These are phyloP conservation scores for Porites divaricata DNA, from an alignment of 92 coral and sea anemone genomes.

Conservation along the genomic window DNA sequence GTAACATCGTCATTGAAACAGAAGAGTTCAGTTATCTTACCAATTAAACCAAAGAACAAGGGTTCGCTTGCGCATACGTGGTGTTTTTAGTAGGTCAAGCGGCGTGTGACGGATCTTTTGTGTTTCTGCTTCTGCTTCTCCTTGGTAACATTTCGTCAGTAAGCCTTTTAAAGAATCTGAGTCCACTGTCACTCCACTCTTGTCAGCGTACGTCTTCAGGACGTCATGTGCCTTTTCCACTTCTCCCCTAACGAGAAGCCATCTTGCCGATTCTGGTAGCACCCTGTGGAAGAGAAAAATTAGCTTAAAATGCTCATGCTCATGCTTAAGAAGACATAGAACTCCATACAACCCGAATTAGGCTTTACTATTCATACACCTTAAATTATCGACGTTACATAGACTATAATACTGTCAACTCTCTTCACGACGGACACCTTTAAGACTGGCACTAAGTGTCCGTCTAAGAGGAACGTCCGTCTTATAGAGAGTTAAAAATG, in stretches of 20 bases:
- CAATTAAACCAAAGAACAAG: constrained; percentile 28
- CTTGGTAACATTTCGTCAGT: constrained; percentile 7
- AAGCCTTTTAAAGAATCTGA: constrained; percentile 28
- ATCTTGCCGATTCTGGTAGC: constrained; percentile 73
- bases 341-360: too few species aligned
- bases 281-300: constrained; percentile 6
- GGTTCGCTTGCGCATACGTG: constrained; percentile 26
- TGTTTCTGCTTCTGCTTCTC: not conserved
- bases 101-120: not conserved
- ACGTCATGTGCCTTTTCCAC: constrained; percentile 40
- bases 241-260: constrained; percentile 56
- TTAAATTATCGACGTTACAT: too few species aligned
- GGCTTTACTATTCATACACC: too few species aligned
- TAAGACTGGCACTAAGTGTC: too few species aligned
- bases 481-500: too few species aligned
- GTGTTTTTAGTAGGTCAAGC: constrained; percentile 12
- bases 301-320: not conserved
- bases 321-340: not conserved
- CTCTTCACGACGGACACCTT: too few species aligned
- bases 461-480: too few species aligned
- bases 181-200: constrained; percentile 34
- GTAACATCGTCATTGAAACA: not conserved
- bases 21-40: not conserved
- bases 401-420: too few species aligned
- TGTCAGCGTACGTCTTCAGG: constrained; percentile 37